Evolutionary conservation across 2,113 vertebrate species (phyloP), one percentile per base, ranked within the genome.

Genomic region (Melanostigma gelatinosum): DNA sequence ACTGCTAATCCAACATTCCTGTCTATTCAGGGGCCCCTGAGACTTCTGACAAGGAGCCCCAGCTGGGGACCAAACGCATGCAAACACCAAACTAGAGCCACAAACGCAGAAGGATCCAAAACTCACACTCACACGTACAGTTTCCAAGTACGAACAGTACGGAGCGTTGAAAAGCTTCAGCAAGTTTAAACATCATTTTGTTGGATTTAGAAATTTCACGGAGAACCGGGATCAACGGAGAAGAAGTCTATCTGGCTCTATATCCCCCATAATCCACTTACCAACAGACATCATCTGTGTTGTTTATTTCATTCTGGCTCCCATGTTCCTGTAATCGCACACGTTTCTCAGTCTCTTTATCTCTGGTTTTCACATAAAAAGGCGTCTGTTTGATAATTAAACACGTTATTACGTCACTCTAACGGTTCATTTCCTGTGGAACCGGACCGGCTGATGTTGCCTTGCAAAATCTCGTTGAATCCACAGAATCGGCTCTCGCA

Each of bases 191-290:
- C 27, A 18, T 76, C 8, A 73, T 81, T 75, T 55, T n/a, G 15
- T 44, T 61, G 38, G 70, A 73, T 85, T 61, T 62, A 1, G 16
- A 8, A 24, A n/a, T 62, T 4, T 40, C 1, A 20, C 8, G 8
- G 11, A 36, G 46, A 24, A 52, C 67, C 83, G 38, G 63, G 38
- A 73, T 24, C 50, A 34, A n/a, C 38, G 42, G 66, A 70, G 38
- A 60, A 9, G 20, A 40, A 0, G 9, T 27, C 27, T 46, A 13
- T 68, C 29, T 27, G 22, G 2, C 0, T 67, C 38, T 24, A 72
- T 68, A 85, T 80, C 79, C 36, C n/a, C 36, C 34, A 4, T 87
- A 83, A 87, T 90, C 80, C 85, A 79, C 22, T 73, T 85, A 63
- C 36, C 42, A 68, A 50, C 81, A 83, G 69, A 72, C 75, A 42